Conservation (phyloP, 2,888 invertebrate species). For the Agonum fuliginosum region DNA sequence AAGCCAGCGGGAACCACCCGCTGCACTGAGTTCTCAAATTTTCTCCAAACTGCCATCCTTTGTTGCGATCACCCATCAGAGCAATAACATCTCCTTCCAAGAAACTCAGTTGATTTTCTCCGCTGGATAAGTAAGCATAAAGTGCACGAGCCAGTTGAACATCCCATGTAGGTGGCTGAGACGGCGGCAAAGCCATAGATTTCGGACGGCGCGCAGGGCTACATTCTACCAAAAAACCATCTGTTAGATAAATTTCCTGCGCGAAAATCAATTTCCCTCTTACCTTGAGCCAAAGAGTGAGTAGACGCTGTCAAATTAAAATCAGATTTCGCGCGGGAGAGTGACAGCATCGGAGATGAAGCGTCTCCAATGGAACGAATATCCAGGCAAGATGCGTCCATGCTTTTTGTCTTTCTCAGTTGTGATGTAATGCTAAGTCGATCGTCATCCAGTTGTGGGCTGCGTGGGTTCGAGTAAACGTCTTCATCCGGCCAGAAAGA, state of each 20-base stretch:
- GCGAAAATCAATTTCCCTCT: constrained; percentile 18
- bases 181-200: constrained; percentile 78
- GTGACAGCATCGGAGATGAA: constrained; percentile 79
- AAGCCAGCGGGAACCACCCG: constrained; percentile 97
- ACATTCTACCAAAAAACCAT: constrained; percentile 59
- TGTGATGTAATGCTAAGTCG: constrained; percentile 85
- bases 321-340: constrained; percentile 91
- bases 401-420: constrained; percentile 89
- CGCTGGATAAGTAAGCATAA: constrained; percentile 91
- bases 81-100: constrained; percentile 92
- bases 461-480: constrained; percentile 80
- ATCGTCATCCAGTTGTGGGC: constrained; percentile 80
- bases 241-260: neutral
- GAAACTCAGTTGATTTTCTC: constrained; percentile 94
- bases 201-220: constrained; percentile 77
- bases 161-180: constrained; percentile 77
- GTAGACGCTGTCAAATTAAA: constrained; percentile 87
- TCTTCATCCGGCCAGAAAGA: constrained; percentile 80
- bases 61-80: constrained; percentile 91
- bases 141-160: constrained; percentile 88
- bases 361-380: constrained; percentile 83
- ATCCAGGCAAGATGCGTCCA: constrained; percentile 91
- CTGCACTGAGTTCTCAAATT: constrained; percentile 92
- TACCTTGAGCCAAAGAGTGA: constrained; percentile 82
- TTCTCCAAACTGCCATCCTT: constrained; percentile 98